Evolutionary conservation across 2,113 vertebrate species (phyloP), one percentile per base, ranked within the genome.

Genomic region (Eulemur macaco): DNA sequence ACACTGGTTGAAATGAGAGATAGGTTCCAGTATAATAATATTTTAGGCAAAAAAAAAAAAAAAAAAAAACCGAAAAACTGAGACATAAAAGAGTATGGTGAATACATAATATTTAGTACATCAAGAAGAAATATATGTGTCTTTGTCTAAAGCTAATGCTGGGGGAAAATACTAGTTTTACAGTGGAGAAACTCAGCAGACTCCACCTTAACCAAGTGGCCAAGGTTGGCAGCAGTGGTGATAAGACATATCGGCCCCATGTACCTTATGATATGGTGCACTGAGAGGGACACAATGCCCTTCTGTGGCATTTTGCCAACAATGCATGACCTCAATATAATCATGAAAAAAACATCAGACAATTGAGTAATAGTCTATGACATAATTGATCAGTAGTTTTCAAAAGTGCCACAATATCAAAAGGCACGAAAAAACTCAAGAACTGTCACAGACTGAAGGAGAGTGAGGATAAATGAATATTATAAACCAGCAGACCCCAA

Each of bases 201-300:
- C 3, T 5, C 34, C 17, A 34, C 15, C 0, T 34, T 50, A 82
- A 42, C 4, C 50, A 52, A 47, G 37, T 6, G 7, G 6, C 45
- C 27, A 60, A 45, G 27, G 3, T 18, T 8, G 20, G 21, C 18
- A 10, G 31, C 31, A 37, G 17, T 42, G 29, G 17, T 11, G 25
- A 8, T 5, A 34, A 52, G 25, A 31, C 58, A 11, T 8, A 27
- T 0, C 18, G 74, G 47, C 2, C 58, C 39, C 7, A 4, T 3
- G 13, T 7, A 23, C 15, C 21, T 39, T 77, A 21, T 0, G 23
- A 5, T 11, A 20, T 0, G 1, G 5, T 6, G 11, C 5, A 1
- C 14, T 31, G 10, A 25, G 14, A 23, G 8, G 39, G 4, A 14
- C 31, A 86, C 0, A 29, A 2, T 37, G 8, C 15, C 34, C 3